These are phyloP conservation scores for Petrocephalus microphthalmus DNA, from an alignment of 2,113 vertebrate genomes.

Conservation along the genomic window DNA sequence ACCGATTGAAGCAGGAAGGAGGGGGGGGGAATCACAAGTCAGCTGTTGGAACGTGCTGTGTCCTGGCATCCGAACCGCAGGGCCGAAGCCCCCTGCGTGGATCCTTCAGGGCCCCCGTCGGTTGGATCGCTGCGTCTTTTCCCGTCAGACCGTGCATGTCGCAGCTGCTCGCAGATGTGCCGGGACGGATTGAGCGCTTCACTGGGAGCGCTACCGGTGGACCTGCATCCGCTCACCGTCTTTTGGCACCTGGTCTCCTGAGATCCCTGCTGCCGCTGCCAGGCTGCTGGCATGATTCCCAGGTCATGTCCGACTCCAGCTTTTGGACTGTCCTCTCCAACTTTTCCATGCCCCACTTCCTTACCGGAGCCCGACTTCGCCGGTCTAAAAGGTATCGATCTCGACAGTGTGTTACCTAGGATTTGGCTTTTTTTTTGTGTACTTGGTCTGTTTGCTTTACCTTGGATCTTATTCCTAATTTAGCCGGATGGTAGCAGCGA, in stretches of 20 bases:
- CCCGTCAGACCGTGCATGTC: constrained; percentile 48
- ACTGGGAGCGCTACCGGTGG: constrained; percentile 24
- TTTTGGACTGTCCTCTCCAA: constrained; percentile 81
- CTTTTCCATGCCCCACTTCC: constrained; percentile 81
- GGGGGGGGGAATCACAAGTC: constrained; percentile 36
- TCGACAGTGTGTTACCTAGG: background rate
- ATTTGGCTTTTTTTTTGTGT: background rate
- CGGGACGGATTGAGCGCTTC: constrained; percentile 40
- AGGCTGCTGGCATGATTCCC: constrained; percentile 50
- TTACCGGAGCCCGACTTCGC: constrained; percentile 75
- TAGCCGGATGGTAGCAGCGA: background rate
- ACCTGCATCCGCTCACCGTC: constrained; percentile 26
- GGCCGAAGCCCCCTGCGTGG: constrained; percentile 27
- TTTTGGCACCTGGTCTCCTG: constrained; percentile 36
- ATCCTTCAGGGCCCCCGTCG: background rate
- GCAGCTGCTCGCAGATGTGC: constrained; percentile 56
- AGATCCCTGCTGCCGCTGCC: constrained; percentile 10
- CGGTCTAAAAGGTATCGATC: constrained; percentile 83
- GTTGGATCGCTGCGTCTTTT: constrained; percentile 33
- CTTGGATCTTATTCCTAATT: background rate
- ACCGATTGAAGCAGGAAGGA: constrained; percentile 25
- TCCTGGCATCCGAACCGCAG: constrained; percentile 46
- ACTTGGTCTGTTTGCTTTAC: background rate
- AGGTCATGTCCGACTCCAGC: constrained; percentile 76
- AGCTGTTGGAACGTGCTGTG: constrained; percentile 38